Conservation (phyloP, 2,888 invertebrate species). For the Idaea biselata region DNA sequence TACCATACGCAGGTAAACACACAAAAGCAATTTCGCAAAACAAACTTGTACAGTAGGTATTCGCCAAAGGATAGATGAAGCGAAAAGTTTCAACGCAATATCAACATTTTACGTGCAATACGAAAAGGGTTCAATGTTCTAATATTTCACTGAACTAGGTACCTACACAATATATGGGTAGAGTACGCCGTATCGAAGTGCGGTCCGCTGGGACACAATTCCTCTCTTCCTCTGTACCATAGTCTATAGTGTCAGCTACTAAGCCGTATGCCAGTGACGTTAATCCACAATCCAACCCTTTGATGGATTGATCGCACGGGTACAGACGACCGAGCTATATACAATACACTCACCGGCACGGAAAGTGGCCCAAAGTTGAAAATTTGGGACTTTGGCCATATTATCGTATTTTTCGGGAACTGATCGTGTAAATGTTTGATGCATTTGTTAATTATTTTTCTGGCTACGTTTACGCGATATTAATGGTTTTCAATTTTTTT, state of each 20-base stretch:
- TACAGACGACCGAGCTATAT: slow-evolving; percentile 11
- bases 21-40: neutral
- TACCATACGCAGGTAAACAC: neutral
- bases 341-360: too few relatives aligned
- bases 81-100: slow-evolving; percentile 1
- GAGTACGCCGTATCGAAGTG: slow-evolving; percentile 17
- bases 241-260: slow-evolving; percentile 4
- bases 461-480: too few relatives aligned
- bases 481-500: too few relatives aligned
- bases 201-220: slow-evolving; percentile 17
- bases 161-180: slow-evolving; percentile 13
- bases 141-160: slow-evolving; percentile 5
- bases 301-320: slow-evolving; percentile 25
- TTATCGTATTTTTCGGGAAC: too few relatives aligned
- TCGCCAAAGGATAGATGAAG: neutral
- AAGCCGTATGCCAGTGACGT: slow-evolving; percentile 18
- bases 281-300: slow-evolving; percentile 25
- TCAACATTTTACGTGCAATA: slow-evolving; percentile 1
- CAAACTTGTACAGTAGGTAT: neutral
- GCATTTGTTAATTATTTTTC: too few relatives aligned
- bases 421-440: too few relatives aligned
- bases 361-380: too few relatives aligned
- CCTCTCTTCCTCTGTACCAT: neutral
- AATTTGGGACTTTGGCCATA: too few relatives aligned
- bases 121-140: slow-evolving; percentile 17